Percentiles rank a stretch among this genome's conserved stretches.
phyloP scores from a whole-genome alignment of 2,888 invertebrate species.

The Scaptomyza caliginosa region DNA sequence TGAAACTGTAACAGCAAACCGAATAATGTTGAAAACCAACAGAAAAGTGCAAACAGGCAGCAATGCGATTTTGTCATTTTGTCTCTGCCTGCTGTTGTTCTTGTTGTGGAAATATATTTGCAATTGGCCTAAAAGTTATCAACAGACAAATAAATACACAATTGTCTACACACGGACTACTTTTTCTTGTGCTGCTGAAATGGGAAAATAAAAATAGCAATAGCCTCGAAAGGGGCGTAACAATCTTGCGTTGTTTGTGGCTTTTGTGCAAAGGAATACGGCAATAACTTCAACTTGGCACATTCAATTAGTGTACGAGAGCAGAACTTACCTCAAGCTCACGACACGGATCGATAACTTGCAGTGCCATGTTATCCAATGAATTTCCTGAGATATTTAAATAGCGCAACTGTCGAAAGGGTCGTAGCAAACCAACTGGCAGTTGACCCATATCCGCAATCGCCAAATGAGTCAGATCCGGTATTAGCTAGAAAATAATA shows the following conservation, averaged over 20 bases:
- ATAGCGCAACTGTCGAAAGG: slow-evolving; percentile 85
- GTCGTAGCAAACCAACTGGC: slow-evolving; percentile 83
- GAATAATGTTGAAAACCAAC: slow-evolving; percentile 43
- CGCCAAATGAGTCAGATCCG: slow-evolving; percentile 82
- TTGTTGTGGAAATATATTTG: slow-evolving; percentile 44
- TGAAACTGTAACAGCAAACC: slow-evolving; percentile 6
- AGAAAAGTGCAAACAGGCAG: slow-evolving; percentile 47
- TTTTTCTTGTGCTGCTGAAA: background rate
- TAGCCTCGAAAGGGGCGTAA: background rate
- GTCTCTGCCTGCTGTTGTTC: slow-evolving; percentile 22
- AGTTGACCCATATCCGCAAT: slow-evolving; percentile 84
- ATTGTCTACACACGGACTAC: background rate
- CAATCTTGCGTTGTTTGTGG: background rate
- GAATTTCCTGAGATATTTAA: slow-evolving; percentile 91
- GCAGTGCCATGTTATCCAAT: slow-evolving; percentile 84
- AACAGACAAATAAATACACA: slow-evolving; percentile 50
- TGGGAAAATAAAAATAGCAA: background rate
- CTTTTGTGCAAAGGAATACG: background rate
- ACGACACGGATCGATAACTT: slow-evolving; percentile 83
- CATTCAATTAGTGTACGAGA: slow-evolving; percentile 13
- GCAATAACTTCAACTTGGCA: slow-evolving; percentile 13
- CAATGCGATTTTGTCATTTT: slow-evolving; percentile 23
- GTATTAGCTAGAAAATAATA: slow-evolving; percentile 75
- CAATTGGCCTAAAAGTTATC: slow-evolving; percentile 58
- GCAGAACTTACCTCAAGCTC: slow-evolving; percentile 82